Evolutionary conservation across 30 jellyfish, hydroid and myxozoan genomes (phyloP).

Genomic region (Turritopsis rubra): DNA sequence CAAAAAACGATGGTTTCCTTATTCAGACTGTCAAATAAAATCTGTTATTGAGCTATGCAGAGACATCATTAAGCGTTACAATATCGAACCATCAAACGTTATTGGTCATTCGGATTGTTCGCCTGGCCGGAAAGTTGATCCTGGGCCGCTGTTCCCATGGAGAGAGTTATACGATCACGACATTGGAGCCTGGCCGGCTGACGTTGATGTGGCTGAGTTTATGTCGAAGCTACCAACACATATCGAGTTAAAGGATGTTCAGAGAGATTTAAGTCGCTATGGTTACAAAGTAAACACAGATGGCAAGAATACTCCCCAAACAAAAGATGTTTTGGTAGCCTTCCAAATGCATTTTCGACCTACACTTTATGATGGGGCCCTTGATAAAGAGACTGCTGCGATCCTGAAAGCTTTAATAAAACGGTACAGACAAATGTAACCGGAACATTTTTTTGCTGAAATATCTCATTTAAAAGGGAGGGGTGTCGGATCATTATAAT

Average conservation of each 20-base stretch:
- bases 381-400: slow-evolving; percentile 25
- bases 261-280: slow-evolving; percentile 18
- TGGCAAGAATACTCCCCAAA: slow-evolving; percentile 1
- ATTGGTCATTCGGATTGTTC: slow-evolving; percentile 43
- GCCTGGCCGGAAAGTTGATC: slow-evolving; percentile 49
- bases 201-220: slow-evolving; percentile 16
- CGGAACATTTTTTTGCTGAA: too few species aligned
- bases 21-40: slow-evolving; percentile 16
- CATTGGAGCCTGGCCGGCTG: slow-evolving; percentile 54
- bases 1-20: slow-evolving; percentile 20
- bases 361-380: slow-evolving; percentile 24
- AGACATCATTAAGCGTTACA: slow-evolving; percentile 34
- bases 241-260: slow-evolving; percentile 17
- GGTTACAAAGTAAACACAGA: slow-evolving; percentile 38
- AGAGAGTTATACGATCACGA: slow-evolving; percentile 27
- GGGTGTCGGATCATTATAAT: too few species aligned
- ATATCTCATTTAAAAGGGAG: too few species aligned
- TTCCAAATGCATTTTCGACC: slow-evolving; percentile 54
- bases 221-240: neutral
- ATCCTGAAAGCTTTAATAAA: slow-evolving; percentile 30
- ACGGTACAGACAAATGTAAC: slow-evolving; percentile 21
- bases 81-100: slow-evolving; percentile 34
- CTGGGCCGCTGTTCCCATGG: slow-evolving; percentile 52
- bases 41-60: slow-evolving; percentile 21
- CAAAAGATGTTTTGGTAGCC: slow-evolving; percentile 23